phyloP scores from a whole-genome alignment of 1,140 invertebrate genomes.

The Prorops nasuta region DNA sequence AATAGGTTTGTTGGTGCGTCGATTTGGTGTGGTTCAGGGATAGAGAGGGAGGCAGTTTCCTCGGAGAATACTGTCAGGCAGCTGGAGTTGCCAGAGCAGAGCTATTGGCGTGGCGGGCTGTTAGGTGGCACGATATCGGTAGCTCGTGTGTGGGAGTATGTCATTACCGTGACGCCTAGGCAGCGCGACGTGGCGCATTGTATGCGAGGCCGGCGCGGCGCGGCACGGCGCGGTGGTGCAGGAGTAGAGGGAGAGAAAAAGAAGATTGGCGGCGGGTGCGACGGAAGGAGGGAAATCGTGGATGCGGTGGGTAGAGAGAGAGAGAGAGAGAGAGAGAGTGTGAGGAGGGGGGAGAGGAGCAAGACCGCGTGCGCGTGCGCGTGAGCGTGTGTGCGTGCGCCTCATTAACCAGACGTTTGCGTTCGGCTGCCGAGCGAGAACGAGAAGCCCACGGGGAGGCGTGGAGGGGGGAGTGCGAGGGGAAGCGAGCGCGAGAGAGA shows the following conservation, averaged over 20 bases:
- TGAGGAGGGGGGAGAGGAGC: constrained; percentile 20
- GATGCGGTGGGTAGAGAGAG: constrained; percentile 32
- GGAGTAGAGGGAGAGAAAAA: constrained; percentile 2
- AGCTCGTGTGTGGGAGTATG: constrained; percentile 42
- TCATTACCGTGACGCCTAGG: constrained; percentile 49
- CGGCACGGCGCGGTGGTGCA: too few species aligned
- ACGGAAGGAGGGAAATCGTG: constrained; percentile 28
- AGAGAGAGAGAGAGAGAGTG: constrained; percentile 16
- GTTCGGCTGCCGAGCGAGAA: constrained; percentile 24
- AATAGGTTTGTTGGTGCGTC: too few species aligned
- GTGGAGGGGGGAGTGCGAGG: constrained; percentile 5
- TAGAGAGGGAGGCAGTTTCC: too few species aligned
- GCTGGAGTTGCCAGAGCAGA: too few species aligned
- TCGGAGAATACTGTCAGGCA: too few species aligned
- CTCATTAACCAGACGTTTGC: constrained; percentile 46
- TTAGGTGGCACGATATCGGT: constrained; percentile 25
- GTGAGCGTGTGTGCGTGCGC: constrained; percentile 43
- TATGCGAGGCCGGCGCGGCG: constrained; percentile 24
- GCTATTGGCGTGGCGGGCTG: too few species aligned
- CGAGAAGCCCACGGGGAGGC: not conserved
- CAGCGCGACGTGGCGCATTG: constrained; percentile 43
- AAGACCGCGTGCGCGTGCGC: constrained; percentile 39
- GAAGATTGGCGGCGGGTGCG: constrained; percentile 41
- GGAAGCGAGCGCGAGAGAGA: constrained; percentile 11
- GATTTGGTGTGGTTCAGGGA: too few species aligned